These are phyloP conservation scores for Leiothrix lutea DNA, from an alignment of 2,113 vertebrate species.

Conservation along the genomic window DNA sequence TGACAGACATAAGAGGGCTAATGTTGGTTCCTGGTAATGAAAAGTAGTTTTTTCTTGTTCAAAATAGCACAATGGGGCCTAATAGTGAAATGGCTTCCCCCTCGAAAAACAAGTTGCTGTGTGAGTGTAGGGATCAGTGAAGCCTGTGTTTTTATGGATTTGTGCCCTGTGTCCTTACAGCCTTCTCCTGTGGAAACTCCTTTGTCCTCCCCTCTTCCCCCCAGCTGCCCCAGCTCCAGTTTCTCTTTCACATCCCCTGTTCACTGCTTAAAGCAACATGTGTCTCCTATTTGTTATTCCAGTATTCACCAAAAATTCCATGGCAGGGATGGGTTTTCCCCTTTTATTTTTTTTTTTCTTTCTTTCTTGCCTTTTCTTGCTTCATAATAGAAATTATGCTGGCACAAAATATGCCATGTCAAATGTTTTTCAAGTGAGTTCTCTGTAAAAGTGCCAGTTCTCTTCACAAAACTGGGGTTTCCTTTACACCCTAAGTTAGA, in stretches of 20 bases:
- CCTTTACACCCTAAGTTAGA: neutral
- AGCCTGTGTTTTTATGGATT: neutral
- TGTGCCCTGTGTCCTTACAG: neutral
- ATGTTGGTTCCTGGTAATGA: neutral
- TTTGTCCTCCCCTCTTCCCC: neutral
- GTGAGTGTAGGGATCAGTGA: neutral
- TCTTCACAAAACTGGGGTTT: neutral
- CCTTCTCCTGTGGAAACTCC: neutral
- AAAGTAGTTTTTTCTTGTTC: slow-evolving; percentile 18
- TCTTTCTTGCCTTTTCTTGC: neutral
- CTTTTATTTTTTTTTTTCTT: neutral
- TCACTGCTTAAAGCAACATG: neutral
- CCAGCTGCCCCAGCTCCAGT: neutral
- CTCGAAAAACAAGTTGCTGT: neutral
- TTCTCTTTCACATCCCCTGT: neutral
- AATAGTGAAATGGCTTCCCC: neutral
- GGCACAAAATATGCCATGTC: neutral
- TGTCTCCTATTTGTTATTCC: neutral
- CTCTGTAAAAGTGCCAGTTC: neutral
- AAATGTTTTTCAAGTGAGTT: neutral
- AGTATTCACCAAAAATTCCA: neutral
- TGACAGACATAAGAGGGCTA: slow-evolving; percentile 29
- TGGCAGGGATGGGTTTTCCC: neutral
- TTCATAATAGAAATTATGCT: neutral
- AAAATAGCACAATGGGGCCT: slow-evolving; percentile 4